Evolutionary conservation across 2,888 invertebrate species (phyloP).

Genomic region (Ochropacha duplaris): DNA sequence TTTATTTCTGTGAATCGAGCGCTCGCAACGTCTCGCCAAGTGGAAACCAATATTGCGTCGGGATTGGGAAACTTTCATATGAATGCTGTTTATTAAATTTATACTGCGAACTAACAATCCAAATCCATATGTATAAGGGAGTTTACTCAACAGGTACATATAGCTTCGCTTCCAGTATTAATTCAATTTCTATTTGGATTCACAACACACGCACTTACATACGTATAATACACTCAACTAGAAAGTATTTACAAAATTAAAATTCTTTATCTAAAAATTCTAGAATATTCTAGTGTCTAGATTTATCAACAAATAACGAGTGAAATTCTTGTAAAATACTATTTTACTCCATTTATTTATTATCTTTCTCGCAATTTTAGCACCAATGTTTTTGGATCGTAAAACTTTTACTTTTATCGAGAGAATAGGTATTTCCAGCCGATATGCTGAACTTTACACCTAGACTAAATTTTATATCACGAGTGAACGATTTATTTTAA

Average conservation of each 20-base stretch:
- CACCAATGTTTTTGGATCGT: not conserved
- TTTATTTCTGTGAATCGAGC: slow-evolving; percentile 37
- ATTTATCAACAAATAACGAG: too few relatives aligned
- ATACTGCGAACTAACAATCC: slow-evolving; percentile 27
- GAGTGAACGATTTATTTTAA: not conserved
- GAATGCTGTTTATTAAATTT: slow-evolving; percentile 44
- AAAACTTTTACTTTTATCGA: not conserved
- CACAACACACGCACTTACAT: not conserved
- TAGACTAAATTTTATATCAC: slow-evolving; percentile 1
- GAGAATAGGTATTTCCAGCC: not conserved
- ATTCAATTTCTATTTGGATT: slow-evolving; percentile 6
- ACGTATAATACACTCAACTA: too few relatives aligned
- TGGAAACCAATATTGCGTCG: slow-evolving; percentile 48
- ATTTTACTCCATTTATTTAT: too few relatives aligned
- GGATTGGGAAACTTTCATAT: slow-evolving; percentile 47
- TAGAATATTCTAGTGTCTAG: too few relatives aligned
- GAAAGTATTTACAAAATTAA: too few relatives aligned
- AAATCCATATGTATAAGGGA: slow-evolving; percentile 17
- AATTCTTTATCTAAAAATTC: too few relatives aligned
- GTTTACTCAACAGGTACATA: slow-evolving; percentile 1
- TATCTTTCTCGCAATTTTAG: not conserved
- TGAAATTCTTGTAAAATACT: too few relatives aligned
- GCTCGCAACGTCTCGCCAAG: slow-evolving; percentile 26
- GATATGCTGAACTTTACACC: not conserved
- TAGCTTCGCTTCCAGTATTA: slow-evolving; percentile 3